phyloP scores from a whole-genome alignment of 2,888 invertebrate genomes.

The Allygus modestus region DNA sequence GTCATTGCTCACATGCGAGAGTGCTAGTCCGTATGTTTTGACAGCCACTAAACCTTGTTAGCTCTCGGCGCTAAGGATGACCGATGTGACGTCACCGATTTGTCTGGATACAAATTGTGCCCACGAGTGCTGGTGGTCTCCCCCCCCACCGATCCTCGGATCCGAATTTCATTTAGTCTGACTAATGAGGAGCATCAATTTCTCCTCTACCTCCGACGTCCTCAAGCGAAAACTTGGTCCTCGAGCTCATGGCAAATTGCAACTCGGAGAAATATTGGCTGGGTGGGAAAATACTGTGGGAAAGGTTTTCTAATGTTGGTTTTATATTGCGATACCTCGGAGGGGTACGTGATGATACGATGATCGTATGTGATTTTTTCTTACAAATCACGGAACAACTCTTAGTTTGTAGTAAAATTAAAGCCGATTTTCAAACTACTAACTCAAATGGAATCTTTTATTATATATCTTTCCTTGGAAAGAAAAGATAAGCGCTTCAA shows the following conservation, averaged over 20 bases:
- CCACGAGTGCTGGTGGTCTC: slow-evolving; percentile 45
- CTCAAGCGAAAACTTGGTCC: background rate
- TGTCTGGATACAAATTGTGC: slow-evolving; percentile 55
- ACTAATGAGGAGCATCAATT: slow-evolving; percentile 49
- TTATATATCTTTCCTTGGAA: no score
- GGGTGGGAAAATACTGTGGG: background rate
- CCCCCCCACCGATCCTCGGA: slow-evolving; percentile 1
- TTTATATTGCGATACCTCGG: background rate
- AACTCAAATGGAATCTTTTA: no score
- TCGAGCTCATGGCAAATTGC: slow-evolving; percentile 14
- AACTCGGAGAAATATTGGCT: background rate
- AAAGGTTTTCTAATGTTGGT: background rate
- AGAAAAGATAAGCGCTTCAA: no score
- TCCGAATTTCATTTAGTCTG: slow-evolving; percentile 39
- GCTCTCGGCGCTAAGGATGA: slow-evolving; percentile 40
- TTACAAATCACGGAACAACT: no score
- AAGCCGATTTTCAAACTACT: no score
- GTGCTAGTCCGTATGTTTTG: slow-evolving; percentile 8
- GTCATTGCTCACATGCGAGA: background rate
- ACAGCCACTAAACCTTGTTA: slow-evolving; percentile 56
- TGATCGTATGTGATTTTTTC: no score
- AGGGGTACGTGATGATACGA: no score
- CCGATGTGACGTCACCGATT: slow-evolving; percentile 32
- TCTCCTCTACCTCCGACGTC: background rate
- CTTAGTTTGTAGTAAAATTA: no score